Evolutionary conservation across 1,140 invertebrate species (phyloP).

Genomic region (Vollenhovia emeryi): DNA sequence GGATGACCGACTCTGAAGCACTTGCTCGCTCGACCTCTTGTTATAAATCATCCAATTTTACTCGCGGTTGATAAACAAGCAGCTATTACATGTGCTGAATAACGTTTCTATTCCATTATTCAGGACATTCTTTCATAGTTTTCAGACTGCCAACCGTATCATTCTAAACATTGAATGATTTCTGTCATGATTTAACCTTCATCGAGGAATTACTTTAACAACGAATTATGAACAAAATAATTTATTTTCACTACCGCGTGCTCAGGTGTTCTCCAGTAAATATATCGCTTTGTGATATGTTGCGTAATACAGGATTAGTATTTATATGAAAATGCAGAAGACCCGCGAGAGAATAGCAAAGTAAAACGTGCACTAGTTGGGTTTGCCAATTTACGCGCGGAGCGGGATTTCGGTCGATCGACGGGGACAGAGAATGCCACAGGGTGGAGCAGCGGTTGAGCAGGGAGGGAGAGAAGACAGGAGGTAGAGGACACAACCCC

Average conservation of each 20-base stretch:
- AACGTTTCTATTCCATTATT: neutral
- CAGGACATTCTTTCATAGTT: neutral
- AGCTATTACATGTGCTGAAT: neutral
- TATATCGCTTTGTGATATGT: neutral
- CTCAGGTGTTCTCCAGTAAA: neutral
- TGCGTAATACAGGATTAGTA: neutral
- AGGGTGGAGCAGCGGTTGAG: slow-evolving; percentile 47
- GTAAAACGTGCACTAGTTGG: slow-evolving; percentile 72
- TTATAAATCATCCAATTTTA: slow-evolving; percentile 6
- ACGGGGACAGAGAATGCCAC: slow-evolving; percentile 61
- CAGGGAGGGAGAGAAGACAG: slow-evolving; percentile 31
- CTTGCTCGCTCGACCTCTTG: slow-evolving; percentile 42
- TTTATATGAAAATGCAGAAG: neutral
- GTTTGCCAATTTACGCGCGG: slow-evolving; percentile 78
- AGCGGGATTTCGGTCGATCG: slow-evolving; percentile 72
- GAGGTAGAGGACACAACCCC: slow-evolving; percentile 64
- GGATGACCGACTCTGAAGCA: slow-evolving; percentile 42
- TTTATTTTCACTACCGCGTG: neutral
- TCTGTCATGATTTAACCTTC: neutral
- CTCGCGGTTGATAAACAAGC: slow-evolving; percentile 3
- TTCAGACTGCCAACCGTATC: neutral
- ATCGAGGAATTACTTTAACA: neutral
- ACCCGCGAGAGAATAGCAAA: slow-evolving; percentile 71
- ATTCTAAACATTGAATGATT: neutral
- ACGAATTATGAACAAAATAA: neutral